Percentiles rank a stretch among this genome's conserved stretches.
phyloP scores from a whole-genome alignment of 1,140 invertebrate genomes.

The Drosophila tropicalis region DNA sequence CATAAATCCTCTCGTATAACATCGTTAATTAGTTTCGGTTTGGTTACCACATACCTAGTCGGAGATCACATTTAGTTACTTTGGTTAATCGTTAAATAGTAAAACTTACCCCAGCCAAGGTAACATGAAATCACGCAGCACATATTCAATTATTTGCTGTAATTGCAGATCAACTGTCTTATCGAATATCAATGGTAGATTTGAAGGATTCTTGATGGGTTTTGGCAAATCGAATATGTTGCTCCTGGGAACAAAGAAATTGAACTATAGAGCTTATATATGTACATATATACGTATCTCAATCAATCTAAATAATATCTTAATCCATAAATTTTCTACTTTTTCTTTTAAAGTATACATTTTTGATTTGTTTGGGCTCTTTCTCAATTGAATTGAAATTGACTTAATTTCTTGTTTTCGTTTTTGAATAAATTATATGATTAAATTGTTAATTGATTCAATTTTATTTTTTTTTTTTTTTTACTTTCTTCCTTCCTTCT shows the following conservation, averaged over 20 bases:
- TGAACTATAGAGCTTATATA: background rate
- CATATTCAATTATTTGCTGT: conserved; percentile 92
- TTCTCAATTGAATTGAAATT: conserved; percentile 8
- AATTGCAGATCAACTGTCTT: conserved; percentile 92
- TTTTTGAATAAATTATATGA: conserved; percentile 1
- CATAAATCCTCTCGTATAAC: conserved; percentile 92
- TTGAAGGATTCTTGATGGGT: conserved; percentile 82
- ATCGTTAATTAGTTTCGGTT: conserved; percentile 86
- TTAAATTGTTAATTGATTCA: conserved; percentile 7
- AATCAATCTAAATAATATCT: too few species aligned
- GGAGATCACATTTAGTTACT: background rate
- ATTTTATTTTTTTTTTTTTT: conserved; percentile 1
- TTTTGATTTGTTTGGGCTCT: background rate
- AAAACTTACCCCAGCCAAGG: conserved; percentile 88
- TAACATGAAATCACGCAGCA: conserved; percentile 91
- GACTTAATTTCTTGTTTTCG: background rate
- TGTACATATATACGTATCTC: too few species aligned
- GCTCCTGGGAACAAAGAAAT: conserved; percentile 49
- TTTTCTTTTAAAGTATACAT: too few species aligned
- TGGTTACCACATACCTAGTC: conserved; percentile 81
- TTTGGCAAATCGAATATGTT: conserved; percentile 82
- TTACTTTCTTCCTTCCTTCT: conserved; percentile 15
- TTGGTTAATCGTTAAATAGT: background rate
- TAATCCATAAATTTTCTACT: too few species aligned
- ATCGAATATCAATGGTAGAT: conserved; percentile 89